These are phyloP conservation scores for Tympanoctomys barrerae DNA, from an alignment of 2,797 vertebrate species.

Conservation along the genomic window DNA sequence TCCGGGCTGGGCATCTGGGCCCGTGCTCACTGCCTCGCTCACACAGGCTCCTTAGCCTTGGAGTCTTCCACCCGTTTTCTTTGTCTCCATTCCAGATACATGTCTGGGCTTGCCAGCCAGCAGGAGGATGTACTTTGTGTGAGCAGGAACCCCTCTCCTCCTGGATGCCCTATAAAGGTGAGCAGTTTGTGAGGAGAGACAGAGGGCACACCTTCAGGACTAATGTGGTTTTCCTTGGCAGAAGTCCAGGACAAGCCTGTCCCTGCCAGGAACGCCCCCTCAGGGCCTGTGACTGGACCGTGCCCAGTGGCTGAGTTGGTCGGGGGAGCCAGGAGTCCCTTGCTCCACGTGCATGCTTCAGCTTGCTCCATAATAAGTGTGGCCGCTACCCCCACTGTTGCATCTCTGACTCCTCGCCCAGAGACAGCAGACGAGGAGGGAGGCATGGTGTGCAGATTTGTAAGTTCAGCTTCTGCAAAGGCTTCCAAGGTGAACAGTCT, in stretches of 20 bases:
- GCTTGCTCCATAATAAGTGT: not conserved
- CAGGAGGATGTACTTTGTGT: not conserved
- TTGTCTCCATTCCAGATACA: not conserved
- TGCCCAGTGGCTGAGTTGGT: not conserved
- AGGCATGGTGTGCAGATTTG: not conserved
- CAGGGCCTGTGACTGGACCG: not conserved
- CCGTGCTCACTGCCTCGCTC: rapidly evolving
- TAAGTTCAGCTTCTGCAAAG: not conserved
- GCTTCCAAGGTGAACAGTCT: constrained; percentile 23
- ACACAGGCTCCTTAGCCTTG: not conserved
- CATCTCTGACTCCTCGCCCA: constrained; percentile 9
- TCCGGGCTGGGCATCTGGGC: not conserved
- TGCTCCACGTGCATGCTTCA: not conserved
- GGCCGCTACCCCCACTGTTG: not conserved
- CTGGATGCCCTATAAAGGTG: not conserved
- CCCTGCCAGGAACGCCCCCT: constrained; percentile 43
- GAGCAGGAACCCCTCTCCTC: not conserved
- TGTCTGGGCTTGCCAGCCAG: not conserved
- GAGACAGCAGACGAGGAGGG: not conserved
- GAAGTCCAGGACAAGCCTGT: not conserved
- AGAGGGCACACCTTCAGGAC: constrained; percentile 47
- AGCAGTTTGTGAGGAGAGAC: constrained; percentile 25
- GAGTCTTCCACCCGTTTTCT: not conserved
- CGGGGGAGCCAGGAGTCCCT: not conserved
- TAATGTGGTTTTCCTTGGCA: constrained; percentile 53